Base-by-base conservation (phyloP, 2,113 vertebrate species). In the Cottus gobio region DNA sequence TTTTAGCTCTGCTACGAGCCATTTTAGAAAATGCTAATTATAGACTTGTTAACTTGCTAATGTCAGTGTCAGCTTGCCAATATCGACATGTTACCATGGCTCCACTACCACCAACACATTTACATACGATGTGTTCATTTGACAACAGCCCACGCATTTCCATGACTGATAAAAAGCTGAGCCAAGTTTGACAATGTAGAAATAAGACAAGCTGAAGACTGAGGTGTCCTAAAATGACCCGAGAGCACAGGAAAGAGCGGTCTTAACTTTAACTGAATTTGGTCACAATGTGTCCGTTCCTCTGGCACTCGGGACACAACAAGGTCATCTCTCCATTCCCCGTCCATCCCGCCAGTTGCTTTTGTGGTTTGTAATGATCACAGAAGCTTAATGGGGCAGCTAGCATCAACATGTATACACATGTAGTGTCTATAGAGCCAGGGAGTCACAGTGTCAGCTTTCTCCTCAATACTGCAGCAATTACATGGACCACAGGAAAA, bases 401-500 rank as follows among this genome's bases (percentile, higher is more conserved):
- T 15, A 9, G 2, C 16, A 9, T 36, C 18, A 50, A 30, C 13
- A 52, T 65, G 11, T 65, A 65, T 11, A 66, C 39, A 46, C 4
- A 66, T 30, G 46, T 6, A 20, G 16, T 9, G n/a, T 26, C 62
- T 16, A 42, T 26, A 26, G 22, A 26, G 26, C 36, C 3, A n/a
- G 15, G 56, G 30, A 30, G 30, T 34, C 10, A 39, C 22, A 62
- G 31, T 37, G 42, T 50, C 46, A n/a, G 10, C 20, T 34, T n/a
- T n/a, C 2, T 36, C 16, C 20, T 28, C 65, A 46, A 50, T 15
- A 34, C 46, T 68, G 63, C 39, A 65, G 13, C 39, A 18, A 28
- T 42, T 39, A 64, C 12, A 71, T 80, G 77, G 79, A 88, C 75
- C 2, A 26, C 18, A 81, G 83, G 58, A 24, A 60, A 76, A 77